phyloP scores from a whole-genome alignment of 2,797 vertebrate species.

The Anabas testudineus region DNA sequence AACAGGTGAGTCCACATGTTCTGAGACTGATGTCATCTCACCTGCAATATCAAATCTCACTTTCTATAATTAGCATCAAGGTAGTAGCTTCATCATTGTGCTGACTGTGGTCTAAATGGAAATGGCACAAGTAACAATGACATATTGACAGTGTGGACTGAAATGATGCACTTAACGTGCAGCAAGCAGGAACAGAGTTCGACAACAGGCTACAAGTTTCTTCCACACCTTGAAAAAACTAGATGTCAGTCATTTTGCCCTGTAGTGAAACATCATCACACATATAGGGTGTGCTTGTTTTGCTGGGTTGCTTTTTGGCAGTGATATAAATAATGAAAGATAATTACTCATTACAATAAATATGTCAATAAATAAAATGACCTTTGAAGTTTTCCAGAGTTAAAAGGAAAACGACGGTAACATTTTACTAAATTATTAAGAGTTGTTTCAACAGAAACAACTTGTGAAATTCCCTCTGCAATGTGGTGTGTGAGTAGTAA shows the following conservation, averaged over 20 bases:
- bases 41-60: conserved; percentile 24
- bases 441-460: conserved; percentile 45
- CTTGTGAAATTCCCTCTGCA: conserved; percentile 49
- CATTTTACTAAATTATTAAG: conserved; percentile 20
- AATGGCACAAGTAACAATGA: conserved; percentile 26
- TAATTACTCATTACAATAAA: conserved; percentile 82
- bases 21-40: neutral
- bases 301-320: conserved; percentile 56
- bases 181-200: conserved; percentile 1
- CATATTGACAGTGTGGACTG: conserved; percentile 22
- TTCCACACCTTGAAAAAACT: conserved; percentile 33
- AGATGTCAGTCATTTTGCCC: conserved; percentile 60
- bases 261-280: conserved; percentile 21
- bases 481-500: conserved; percentile 39
- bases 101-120: neutral
- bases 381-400: conserved; percentile 51
- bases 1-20: conserved; percentile 1
- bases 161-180: conserved; percentile 3
- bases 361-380: conserved; percentile 85
- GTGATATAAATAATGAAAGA: conserved; percentile 82
- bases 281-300: neutral
- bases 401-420: conserved; percentile 45
- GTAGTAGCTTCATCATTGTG: neutral
- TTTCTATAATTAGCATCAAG: neutral
- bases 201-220: conserved; percentile 18